Evolutionary conservation across 2,888 invertebrate genomes (phyloP), one percentile per base, ranked within the genome.

Genomic region (Luffia ferchaultella): DNA sequence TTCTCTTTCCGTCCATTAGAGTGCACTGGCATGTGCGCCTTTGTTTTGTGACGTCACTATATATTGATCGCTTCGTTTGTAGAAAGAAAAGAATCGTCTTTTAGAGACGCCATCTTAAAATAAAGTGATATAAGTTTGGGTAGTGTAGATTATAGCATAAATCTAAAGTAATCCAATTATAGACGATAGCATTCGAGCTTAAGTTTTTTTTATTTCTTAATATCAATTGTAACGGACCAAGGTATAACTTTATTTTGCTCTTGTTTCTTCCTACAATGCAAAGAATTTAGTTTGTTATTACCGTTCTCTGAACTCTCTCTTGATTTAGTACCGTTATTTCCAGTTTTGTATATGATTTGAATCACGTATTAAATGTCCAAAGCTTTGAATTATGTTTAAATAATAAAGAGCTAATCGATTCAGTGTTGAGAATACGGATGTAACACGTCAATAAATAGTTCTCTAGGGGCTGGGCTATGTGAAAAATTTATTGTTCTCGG

Each of bases 201-300:
- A 73, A 64, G 63, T 70, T 70, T 64, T 75, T 75, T 72, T 71
- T 65, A 70, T 68, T 69, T 62, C 58, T 62, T 69, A 62, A 79
- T 85, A 89, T 87, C 87, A 87, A 89, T 87, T 88, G 87, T 90
- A 88, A 90, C 90, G 90, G 89, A 91, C 91, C 90, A 89, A 90
- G 90, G 91, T 91, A 87, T 83, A 65, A 60, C 63, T 68, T 43
- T 85, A 85, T 86, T 86, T 86, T 68, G 60, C 60, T 67, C 64
- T 71, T 74, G 67, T 66, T 69, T 63, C 67, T 67, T 62, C 62
- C 53, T 58, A 57, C 55, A 67, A 60, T 60, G 58, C 63, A 45
- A 63, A 64, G 62, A 73, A 73, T 68, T 72, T 71, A 65, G 74
- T 80, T 78, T 65, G 65, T 70, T 82, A 77, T 82, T 80, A 80